Conservation (phyloP, 2,797 vertebrate species). For the Poecilia wingei region DNA sequence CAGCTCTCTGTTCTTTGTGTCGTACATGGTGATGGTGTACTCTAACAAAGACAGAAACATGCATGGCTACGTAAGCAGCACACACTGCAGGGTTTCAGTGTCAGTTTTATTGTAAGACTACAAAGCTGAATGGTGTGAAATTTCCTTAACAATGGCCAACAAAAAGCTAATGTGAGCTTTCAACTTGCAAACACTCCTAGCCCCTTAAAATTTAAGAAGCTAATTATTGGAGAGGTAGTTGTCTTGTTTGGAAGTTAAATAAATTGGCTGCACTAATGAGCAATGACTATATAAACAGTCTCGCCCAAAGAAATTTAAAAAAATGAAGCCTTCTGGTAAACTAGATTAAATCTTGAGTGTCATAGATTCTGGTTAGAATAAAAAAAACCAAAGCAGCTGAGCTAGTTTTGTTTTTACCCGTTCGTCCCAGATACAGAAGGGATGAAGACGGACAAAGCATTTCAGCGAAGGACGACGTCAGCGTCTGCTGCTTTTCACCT, state of each 20-base stretch:
- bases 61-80: conserved; percentile 4
- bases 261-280: not conserved
- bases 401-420: conserved; percentile 68
- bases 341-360: not conserved
- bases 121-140: conserved; percentile 5
- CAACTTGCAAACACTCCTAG: not conserved
- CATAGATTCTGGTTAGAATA: not conserved
- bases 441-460: conserved; percentile 94
- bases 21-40: conserved; percentile 99
- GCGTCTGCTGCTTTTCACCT: conserved; percentile 96
- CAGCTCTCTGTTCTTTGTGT: conserved; percentile 95
- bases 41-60: conserved; percentile 75
- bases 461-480: conserved; percentile 94
- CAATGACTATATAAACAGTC: conserved; percentile 27
- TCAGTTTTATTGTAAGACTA: conserved; percentile 15
- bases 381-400: not conserved
- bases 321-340: not conserved
- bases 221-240: not conserved
- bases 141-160: not conserved
- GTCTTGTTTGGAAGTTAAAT: conserved; percentile 8
- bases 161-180: conserved; percentile 24
- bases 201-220: not conserved
- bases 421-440: conserved; percentile 94
- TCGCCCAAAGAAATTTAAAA: not conserved
- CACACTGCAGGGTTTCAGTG: conserved; percentile 9